Conservation (phyloP, 35 echinoderm and acorn worm species). For the Apostichopus californicus region DNA sequence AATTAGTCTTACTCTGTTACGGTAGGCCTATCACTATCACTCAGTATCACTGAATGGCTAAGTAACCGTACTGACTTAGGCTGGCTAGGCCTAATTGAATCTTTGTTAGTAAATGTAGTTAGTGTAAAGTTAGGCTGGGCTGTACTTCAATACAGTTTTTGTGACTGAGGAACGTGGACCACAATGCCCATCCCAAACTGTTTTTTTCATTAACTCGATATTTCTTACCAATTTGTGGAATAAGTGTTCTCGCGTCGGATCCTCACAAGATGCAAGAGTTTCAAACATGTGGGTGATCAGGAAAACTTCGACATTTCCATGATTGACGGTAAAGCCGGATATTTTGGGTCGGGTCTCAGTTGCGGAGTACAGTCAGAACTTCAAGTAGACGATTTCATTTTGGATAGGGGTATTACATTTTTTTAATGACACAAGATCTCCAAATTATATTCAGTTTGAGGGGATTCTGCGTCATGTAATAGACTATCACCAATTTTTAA, state of each 20-base stretch:
- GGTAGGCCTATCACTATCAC: too few species aligned
- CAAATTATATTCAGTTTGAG: too few species aligned
- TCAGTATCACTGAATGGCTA: too few species aligned
- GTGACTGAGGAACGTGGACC: not conserved
- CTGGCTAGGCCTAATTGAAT: too few species aligned
- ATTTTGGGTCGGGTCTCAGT: not conserved
- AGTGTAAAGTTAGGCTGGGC: too few species aligned
- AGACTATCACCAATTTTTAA: not conserved
- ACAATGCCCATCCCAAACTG: not conserved
- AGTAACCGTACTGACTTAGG: too few species aligned
- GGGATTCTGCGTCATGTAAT: not conserved
- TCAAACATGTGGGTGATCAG: not conserved
- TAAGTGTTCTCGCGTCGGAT: not conserved
- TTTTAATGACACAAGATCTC: too few species aligned
- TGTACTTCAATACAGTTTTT: too few species aligned
- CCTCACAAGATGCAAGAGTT: not conserved
- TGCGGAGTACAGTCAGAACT: not conserved
- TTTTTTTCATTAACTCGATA: not conserved
- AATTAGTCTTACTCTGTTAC: too few species aligned
- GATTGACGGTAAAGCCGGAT: not conserved
- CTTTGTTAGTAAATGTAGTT: too few species aligned
- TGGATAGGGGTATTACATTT: not conserved
- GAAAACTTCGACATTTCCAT: not conserved
- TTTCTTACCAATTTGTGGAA: not conserved
- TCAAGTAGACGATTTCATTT: not conserved